Percentiles rank a stretch among this genome's conserved stretches.
These are phyloP conservation scores for Todiramphus chloris DNA, from an alignment of 2,113 vertebrate genomes.

Conservation along the genomic window DNA sequence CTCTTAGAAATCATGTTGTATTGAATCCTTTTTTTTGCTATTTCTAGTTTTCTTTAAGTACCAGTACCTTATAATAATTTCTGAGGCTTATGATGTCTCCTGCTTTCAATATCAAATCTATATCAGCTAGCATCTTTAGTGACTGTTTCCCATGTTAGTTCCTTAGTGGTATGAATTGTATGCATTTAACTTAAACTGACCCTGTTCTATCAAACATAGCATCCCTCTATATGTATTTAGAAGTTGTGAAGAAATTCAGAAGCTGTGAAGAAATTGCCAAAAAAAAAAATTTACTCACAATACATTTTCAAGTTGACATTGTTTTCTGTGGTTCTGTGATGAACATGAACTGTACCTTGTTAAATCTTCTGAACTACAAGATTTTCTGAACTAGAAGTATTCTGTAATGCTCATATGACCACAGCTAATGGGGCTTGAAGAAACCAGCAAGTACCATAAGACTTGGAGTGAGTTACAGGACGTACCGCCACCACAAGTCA, in stretches of 20 bases:
- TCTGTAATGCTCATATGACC: background rate
- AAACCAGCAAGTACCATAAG: background rate
- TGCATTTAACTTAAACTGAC: background rate
- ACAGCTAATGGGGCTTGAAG: background rate
- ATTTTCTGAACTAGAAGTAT: background rate
- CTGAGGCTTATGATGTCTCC: background rate
- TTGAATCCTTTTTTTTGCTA: background rate
- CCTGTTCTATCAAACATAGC: background rate
- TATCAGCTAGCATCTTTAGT: background rate
- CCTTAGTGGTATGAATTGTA: background rate
- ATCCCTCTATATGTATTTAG: background rate
- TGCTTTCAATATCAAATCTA: background rate
- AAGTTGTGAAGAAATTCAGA: background rate
- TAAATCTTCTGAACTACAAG: background rate
- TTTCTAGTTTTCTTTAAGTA: background rate
- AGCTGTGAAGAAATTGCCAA: background rate
- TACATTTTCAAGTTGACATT: background rate
- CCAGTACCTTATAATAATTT: background rate
- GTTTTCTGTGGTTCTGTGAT: background rate
- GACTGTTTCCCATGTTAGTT: background rate
- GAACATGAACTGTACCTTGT: background rate
- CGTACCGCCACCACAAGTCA: rapidly evolving
- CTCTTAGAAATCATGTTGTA: background rate
- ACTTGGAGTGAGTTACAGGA: background rate
- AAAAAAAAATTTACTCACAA: background rate